Conservation (phyloP, 2,113 vertebrate genomes). For the Hemichromis elongatus region DNA sequence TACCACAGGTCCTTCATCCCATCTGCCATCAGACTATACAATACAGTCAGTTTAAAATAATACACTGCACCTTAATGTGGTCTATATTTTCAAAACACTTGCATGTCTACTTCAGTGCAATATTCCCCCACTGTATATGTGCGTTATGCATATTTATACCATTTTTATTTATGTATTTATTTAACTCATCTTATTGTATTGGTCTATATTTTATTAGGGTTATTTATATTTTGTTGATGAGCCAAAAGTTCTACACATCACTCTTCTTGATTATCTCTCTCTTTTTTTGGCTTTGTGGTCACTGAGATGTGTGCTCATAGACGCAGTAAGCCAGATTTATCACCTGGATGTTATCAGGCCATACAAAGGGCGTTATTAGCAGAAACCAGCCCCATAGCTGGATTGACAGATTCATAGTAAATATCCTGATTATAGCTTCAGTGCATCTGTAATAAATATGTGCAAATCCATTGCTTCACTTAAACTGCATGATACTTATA, state of each 20-base stretch:
- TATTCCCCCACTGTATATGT: background rate
- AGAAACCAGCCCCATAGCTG: background rate
- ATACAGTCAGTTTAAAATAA: background rate
- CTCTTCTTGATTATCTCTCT: background rate
- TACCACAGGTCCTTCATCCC: background rate
- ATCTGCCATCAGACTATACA: background rate
- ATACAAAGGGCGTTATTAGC: background rate
- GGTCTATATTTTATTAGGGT: too few species aligned
- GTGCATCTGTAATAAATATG: background rate
- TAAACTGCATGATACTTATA: background rate
- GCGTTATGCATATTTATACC: background rate
- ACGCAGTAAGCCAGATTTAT: background rate
- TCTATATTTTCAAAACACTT: background rate
- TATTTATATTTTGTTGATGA: too few species aligned
- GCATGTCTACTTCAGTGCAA: background rate
- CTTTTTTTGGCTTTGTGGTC: background rate
- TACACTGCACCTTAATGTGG: background rate
- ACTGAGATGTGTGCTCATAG: background rate
- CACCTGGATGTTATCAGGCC: background rate
- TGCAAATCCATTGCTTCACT: background rate
- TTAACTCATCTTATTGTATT: background rate
- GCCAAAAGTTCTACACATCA: background rate
- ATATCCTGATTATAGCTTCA: background rate
- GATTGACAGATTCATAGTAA: background rate
- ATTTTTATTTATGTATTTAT: background rate